phyloP scores from a whole-genome alignment of 2,113 vertebrate species.

The Alethe diademata region DNA sequence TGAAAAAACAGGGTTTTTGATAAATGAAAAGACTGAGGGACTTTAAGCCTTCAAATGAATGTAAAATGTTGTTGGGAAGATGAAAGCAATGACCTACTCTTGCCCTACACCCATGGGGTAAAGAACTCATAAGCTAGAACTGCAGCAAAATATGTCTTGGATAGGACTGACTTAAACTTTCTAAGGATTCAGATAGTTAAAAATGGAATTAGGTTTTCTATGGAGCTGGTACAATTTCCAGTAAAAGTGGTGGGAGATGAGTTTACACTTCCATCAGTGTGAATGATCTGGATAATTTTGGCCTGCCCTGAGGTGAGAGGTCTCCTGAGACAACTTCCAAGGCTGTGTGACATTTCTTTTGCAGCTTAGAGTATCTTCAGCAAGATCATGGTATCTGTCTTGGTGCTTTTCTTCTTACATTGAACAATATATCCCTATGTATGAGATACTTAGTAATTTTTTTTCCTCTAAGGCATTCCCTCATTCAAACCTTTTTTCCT shows the following conservation, averaged over 20 bases:
- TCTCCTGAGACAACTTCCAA: not conserved
- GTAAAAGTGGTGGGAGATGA: not conserved
- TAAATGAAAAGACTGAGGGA: not conserved
- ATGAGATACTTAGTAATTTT: not conserved
- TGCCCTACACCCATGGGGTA: fast-evolving
- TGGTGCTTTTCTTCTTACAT: not conserved
- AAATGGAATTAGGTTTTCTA: not conserved
- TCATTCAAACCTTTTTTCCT: not conserved
- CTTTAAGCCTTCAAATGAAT: not conserved
- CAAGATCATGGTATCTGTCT: not conserved
- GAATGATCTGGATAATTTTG: not conserved
- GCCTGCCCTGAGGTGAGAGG: fast-evolving
- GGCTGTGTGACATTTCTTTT: not conserved
- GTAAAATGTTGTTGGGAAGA: not conserved
- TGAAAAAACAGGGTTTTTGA: not conserved
- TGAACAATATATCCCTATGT: not conserved
- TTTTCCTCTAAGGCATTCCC: not conserved
- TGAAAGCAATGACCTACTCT: not conserved
- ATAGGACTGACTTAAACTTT: not conserved
- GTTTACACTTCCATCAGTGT: not conserved
- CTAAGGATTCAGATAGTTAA: not conserved
- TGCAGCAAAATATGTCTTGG: not conserved
- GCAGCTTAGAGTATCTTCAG: not conserved
- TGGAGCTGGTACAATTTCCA: not conserved
- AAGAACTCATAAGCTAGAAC: not conserved